Evolutionary conservation across 2,888 invertebrate genomes (phyloP), one percentile per base, ranked within the genome.

Genomic region (Nomada ruficornis): DNA sequence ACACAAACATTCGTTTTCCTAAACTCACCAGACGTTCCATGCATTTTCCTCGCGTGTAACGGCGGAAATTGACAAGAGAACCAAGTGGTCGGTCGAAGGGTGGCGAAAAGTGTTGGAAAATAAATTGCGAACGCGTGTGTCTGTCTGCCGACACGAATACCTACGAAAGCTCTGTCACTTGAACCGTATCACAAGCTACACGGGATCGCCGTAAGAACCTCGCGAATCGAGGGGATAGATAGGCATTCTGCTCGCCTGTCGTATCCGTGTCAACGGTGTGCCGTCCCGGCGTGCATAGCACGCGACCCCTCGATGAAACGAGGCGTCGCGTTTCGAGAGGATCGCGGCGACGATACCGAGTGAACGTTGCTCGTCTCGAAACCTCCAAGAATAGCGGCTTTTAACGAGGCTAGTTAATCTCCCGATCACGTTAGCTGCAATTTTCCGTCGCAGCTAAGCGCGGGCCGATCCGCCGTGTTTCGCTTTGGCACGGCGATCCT

Each of bases 401-500:
- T 73, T 81, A 82, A 77, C 77, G 82, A 77, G 75, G 62, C 77
- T 82, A 80, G 78, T 86, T 79, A 84, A 84, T 77, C 80, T 64
- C 59, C 74, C 65, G 77, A 81, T 86, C 77, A 69, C 77, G 77
- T 83, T 82, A 86, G 79, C 59, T 68, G 77, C 72, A 86, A 84
- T 84, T 86, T 84, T 82, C 84, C 74, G 81, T 86, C 86, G 77
- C 68, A 84, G 67, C 68, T 57, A 68, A 64, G 69, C 52, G 55
- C 60, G 23, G 52, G 68, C 57, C 82, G 80, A 84, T 86, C 47
- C 81, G 70, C 71, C 68, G 77, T 80, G 67, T 77, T 82, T 82
- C 82, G 64, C 73, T 80, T 84, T 86, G 87, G 86, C 86, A 86
- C 72, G 72, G 65, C 76, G 47, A 57, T 72, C 54, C 80, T 64